These are phyloP conservation scores for Bostrychus sinensis DNA, from an alignment of 2,113 vertebrate species.

Conservation along the genomic window DNA sequence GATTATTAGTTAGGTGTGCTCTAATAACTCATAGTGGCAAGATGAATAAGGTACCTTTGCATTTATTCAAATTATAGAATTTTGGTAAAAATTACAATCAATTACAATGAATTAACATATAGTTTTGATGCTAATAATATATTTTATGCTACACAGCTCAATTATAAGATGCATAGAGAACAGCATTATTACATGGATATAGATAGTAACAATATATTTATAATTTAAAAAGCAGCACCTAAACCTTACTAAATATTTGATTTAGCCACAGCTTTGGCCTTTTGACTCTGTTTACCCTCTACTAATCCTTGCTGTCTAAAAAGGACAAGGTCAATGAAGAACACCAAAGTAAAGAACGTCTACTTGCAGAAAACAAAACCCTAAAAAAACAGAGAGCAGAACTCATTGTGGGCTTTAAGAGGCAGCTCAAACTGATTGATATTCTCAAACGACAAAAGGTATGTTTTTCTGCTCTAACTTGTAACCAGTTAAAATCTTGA, in stretches of 20 bases:
- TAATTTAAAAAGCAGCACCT: background rate
- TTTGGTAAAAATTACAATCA: background rate
- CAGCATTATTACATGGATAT: background rate
- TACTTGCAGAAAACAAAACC: constrained; percentile 90
- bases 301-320: constrained; percentile 13
- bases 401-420: constrained; percentile 90
- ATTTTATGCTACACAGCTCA: background rate
- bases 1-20: background rate
- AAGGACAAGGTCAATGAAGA: constrained; percentile 87
- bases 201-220: background rate
- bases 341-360: constrained; percentile 85
- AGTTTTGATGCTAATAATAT: background rate
- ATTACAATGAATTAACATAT: background rate
- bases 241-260: background rate
- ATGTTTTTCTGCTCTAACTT: constrained; percentile 17
- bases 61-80: background rate
- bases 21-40: background rate
- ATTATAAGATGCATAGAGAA: background rate
- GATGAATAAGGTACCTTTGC: background rate
- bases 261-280: background rate
- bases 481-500: background rate
- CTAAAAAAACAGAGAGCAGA: constrained; percentile 94
- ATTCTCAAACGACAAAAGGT: constrained; percentile 96
- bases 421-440: constrained; percentile 94
- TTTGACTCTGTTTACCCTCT: background rate